Evolutionary conservation across 2,888 invertebrate genomes (phyloP), one percentile per base, ranked within the genome.

Genomic region (Agrotis puta): DNA sequence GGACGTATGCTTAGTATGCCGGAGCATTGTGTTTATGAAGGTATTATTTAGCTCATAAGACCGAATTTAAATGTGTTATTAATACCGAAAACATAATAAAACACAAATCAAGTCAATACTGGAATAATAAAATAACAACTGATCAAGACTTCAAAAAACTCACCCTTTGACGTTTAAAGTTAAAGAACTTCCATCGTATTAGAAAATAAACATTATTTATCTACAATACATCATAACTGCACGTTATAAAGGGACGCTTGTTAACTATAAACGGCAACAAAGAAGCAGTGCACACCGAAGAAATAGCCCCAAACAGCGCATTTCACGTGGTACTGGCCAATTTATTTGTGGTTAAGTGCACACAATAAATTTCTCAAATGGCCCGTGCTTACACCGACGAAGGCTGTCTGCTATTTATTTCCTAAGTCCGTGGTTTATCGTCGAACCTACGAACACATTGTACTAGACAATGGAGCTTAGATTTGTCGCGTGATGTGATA

Each of bases 271-370:
- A 87, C 83, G 87, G 58, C 66, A 74, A 77, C 66, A 81, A 71
- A 75, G 70, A 74, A 79, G 57, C 82, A 85, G 83, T 89, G 88
- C 87, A 86, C 88, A 83, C 83, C 77, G 83, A 83, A 88, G 87
- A 84, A 89, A 85, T 86, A 87, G 80, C 81, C 79, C 86, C 85
- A 84, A 90, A 89, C 88, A 80, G 87, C 86, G 88, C 89, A 87
- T 89, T 91, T 92, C 92, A 92, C 93, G 92, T 91, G 91, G 92
- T 89, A 89, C 89, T 87, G 89, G 90, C 93, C 94, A 94, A 95
- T 95, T 95, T 95, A 96, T 95, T 94, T 94, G 94, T 92, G 94
- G 94, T 94, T 95, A 95, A 95, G 94, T 95, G 94, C 94, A 93
- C 94, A 92, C 95, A 91, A 95, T 95, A 96, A 94, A 95, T 95